Evolutionary conservation across 2,888 invertebrate genomes (phyloP).

Genomic region (Chalcosyrphus nemorum): DNA sequence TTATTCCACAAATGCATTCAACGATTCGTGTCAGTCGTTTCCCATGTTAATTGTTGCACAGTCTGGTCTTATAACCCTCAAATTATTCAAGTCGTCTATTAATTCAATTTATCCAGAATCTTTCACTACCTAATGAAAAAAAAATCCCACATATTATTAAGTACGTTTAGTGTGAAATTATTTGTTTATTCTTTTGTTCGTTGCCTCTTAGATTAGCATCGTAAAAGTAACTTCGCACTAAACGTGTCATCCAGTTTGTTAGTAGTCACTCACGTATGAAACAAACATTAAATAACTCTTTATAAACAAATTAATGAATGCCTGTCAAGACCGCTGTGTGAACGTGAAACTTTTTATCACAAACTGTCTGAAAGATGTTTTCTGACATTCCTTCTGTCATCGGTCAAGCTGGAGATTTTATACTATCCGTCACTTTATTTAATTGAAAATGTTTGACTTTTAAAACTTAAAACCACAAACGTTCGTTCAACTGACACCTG

Average conservation of each 20-base stretch:
- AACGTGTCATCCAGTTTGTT: neutral
- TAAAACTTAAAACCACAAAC: too few species aligned
- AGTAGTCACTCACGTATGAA: neutral
- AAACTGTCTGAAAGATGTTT: too few species aligned
- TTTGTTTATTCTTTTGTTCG: neutral
- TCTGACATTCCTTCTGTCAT: too few species aligned
- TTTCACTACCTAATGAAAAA: too few species aligned
- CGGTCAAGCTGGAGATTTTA: too few species aligned
- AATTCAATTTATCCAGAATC: neutral
- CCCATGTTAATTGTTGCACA: constrained; percentile 1
- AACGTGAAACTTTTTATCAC: neutral
- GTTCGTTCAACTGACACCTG: too few species aligned
- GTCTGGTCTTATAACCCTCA: constrained; percentile 26
- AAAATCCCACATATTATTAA: constrained; percentile 10
- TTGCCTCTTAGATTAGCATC: neutral
- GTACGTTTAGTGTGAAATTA: constrained; percentile 7
- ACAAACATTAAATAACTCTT: neutral
- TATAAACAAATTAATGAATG: constrained; percentile 1
- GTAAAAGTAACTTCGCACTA: constrained; percentile 26
- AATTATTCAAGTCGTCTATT: neutral
- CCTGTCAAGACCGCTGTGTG: neutral
- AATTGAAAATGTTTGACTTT: too few species aligned
- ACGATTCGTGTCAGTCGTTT: neutral
- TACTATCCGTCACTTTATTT: too few species aligned
- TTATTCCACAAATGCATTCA: neutral